A percentile compares a stretch with the other conserved stretches of the same genome.
phyloP scores from a whole-genome alignment of 2,797 vertebrate species.

The Gadopsis bispinosus region DNA sequence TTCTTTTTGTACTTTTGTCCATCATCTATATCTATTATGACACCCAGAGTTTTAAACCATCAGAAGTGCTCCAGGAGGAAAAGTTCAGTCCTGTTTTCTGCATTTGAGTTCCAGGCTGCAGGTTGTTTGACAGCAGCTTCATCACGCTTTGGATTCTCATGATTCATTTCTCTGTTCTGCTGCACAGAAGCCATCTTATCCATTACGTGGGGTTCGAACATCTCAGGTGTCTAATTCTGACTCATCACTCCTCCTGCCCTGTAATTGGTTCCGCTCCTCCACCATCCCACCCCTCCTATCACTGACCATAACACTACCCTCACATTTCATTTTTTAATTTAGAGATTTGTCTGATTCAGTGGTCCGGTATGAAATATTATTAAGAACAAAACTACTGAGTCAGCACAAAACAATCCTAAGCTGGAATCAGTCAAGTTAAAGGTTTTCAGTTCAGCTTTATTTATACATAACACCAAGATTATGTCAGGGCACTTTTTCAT shows the following conservation, averaged over 20 bases:
- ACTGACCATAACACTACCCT: constrained; percentile 65
- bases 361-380: constrained; percentile 19
- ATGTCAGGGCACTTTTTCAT: no score
- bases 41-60: background rate
- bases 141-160: constrained; percentile 65
- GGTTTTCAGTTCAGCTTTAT: no score
- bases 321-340: constrained; percentile 12
- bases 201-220: constrained; percentile 67
- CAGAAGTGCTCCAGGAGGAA: background rate
- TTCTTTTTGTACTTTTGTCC: background rate
- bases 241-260: constrained; percentile 56
- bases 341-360: constrained; percentile 3
- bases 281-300: constrained; percentile 26
- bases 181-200: constrained; percentile 76
- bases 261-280: constrained; percentile 40
- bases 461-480: no score
- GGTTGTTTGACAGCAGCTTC: constrained; percentile 41
- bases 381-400: constrained; percentile 24
- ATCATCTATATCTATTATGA: background rate
- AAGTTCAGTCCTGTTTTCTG: background rate
- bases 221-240: constrained; percentile 79
- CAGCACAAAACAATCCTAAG: background rate
- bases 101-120: constrained; percentile 10
- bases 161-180: constrained; percentile 74
- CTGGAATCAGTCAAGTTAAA: background rate